phyloP scores from a whole-genome alignment of 2,888 invertebrate species.

The Dasysyrphus albostriatus region DNA sequence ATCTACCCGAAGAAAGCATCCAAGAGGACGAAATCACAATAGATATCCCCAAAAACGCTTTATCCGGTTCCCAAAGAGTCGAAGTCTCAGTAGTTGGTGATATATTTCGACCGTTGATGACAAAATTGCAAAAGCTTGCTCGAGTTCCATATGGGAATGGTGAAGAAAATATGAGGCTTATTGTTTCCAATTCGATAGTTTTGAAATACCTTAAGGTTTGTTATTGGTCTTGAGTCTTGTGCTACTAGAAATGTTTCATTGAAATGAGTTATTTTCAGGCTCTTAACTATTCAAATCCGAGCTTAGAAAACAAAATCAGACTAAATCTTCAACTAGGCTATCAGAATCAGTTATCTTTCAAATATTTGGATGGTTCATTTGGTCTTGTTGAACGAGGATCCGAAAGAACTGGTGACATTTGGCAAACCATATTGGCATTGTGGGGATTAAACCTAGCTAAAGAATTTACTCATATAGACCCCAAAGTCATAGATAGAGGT shows the following conservation, averaged over 20 bases:
- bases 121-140: constrained; percentile 86
- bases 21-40: constrained; percentile 84
- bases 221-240: neutral
- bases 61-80: constrained; percentile 86
- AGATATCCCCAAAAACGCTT: constrained; percentile 84
- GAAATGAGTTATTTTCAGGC: constrained; percentile 41
- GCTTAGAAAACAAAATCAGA: constrained; percentile 86
- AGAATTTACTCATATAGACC: constrained; percentile 89
- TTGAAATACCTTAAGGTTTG: constrained; percentile 85
- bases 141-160: constrained; percentile 88
- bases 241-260: neutral
- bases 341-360: constrained; percentile 95
- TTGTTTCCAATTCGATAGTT: constrained; percentile 88
- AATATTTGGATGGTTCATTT: constrained; percentile 94
- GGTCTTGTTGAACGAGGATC: constrained; percentile 87
- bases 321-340: constrained; percentile 91
- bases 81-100: constrained; percentile 85
- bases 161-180: constrained; percentile 88
- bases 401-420: constrained; percentile 87
- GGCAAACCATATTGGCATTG: constrained; percentile 93
- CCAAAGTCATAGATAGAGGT: constrained; percentile 87
- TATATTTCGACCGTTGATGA: constrained; percentile 85
- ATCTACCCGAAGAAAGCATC: constrained; percentile 85
- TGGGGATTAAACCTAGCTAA: constrained; percentile 89
- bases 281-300: constrained; percentile 87